A percentile compares a stretch with the other conserved stretches of the same genome.
Evolutionary conservation across 2,113 vertebrate species (phyloP).

Genomic region (Atlantisia rogersi): DNA sequence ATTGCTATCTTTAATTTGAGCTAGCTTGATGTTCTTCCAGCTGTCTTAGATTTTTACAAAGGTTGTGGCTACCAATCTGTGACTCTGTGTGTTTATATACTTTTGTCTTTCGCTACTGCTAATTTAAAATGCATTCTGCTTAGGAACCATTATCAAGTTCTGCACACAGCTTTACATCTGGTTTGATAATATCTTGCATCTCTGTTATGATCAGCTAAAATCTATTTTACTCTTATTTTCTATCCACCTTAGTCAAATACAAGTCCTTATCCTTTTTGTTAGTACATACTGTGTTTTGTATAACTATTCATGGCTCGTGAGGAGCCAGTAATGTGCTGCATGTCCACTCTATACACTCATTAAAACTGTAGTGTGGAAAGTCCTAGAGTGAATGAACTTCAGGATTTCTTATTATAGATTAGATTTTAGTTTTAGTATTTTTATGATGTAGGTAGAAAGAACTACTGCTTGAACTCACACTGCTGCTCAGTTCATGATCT

Average conservation of each 20-base stretch:
- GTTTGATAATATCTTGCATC: neutral
- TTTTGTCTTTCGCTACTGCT: neutral
- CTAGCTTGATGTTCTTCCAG: neutral
- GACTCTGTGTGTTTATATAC: rapidly evolving
- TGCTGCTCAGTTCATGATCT: neutral
- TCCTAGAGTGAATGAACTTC: neutral
- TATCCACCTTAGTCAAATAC: neutral
- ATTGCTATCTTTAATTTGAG: neutral
- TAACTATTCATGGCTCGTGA: neutral
- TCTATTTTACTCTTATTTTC: neutral
- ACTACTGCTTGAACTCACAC: neutral
- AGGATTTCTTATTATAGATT: neutral
- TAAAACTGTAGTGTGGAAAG: neutral
- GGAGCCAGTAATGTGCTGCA: neutral
- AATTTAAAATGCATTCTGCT: neutral
- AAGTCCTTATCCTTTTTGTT: neutral
- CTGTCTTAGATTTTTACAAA: neutral
- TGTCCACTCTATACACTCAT: too few relatives aligned
- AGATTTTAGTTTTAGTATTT: neutral
- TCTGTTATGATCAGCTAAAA: neutral
- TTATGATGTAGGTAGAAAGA: neutral
- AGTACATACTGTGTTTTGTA: neutral
- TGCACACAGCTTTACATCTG: neutral
- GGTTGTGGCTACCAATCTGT: neutral
- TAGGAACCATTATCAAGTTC: neutral